Conservation (phyloP, 2,797 vertebrate genomes). For the Amniataba percoides region DNA sequence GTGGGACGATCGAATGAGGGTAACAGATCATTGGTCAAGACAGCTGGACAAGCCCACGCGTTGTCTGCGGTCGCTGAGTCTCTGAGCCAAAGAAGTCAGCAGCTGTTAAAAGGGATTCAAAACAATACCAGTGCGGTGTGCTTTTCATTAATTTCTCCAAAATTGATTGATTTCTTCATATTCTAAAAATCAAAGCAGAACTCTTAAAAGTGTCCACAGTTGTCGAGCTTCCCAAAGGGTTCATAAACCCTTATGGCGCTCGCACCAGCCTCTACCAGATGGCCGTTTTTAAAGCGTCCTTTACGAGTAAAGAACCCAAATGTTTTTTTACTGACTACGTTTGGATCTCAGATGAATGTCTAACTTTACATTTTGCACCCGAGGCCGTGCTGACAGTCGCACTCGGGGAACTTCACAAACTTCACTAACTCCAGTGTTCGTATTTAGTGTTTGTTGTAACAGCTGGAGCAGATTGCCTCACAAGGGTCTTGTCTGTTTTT, state of each 20-base stretch:
- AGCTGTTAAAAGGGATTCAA: conserved; percentile 34
- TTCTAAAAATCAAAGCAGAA: conserved; percentile 15
- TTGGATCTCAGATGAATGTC: neutral
- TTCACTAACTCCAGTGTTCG: conserved; percentile 44
- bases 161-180: conserved; percentile 1
- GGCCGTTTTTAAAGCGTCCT: conserved; percentile 26
- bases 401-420: conserved; percentile 15
- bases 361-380: conserved; percentile 15
- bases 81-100: conserved; percentile 38
- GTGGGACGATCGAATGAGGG: conserved; percentile 41
- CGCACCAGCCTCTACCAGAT: conserved; percentile 11
- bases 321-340: conserved; percentile 4
- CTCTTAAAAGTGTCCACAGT: conserved; percentile 13
- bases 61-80: conserved; percentile 56
- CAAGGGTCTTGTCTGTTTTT: conserved; percentile 50
- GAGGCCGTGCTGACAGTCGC: conserved; percentile 10
- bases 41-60: conserved; percentile 57
- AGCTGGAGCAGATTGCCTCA: conserved; percentile 61
- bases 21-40: conserved; percentile 53
- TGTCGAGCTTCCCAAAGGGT: conserved; percentile 5
- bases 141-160: conserved; percentile 24
- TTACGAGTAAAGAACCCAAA: conserved; percentile 6
- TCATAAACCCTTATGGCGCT: conserved; percentile 7
- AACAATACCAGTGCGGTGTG: conserved; percentile 36
- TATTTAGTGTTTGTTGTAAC: conserved; percentile 69